phyloP scores from a whole-genome alignment of 2,888 invertebrate species.

The Pristionchus mayeri region DNA sequence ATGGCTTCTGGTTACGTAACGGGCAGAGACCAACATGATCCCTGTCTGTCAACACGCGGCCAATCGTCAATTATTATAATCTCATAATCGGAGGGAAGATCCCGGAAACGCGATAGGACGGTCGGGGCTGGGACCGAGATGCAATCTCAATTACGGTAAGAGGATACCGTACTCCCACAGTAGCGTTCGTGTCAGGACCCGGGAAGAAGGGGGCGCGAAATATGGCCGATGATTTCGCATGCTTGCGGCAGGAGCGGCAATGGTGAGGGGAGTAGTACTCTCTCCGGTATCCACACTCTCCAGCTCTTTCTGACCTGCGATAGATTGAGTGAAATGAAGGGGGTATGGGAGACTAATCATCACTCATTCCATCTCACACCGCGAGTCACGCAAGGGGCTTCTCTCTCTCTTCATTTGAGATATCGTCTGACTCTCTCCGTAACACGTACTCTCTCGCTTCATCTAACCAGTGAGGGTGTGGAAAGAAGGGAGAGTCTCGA shows the following conservation, averaged over 20 bases:
- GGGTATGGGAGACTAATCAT: neutral
- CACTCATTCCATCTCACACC: conserved; percentile 41
- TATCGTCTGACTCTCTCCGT: too few species aligned
- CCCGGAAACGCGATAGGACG: conserved; percentile 14
- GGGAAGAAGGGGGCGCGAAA: neutral
- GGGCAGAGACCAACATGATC: neutral
- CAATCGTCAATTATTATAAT: conserved; percentile 17
- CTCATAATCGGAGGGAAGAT: conserved; percentile 33
- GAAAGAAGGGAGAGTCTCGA: too few species aligned
- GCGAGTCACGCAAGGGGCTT: conserved; percentile 1
- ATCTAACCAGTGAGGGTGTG: too few species aligned
- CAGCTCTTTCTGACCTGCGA: neutral
- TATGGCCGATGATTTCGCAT: neutral
- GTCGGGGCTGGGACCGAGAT: neutral
- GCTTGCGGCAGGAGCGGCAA: neutral
- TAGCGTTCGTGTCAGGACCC: too few species aligned
- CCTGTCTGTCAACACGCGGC: conserved; percentile 22
- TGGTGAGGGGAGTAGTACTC: neutral
- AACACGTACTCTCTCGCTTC: too few species aligned
- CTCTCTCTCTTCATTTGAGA: neutral
- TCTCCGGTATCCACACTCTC: neutral
- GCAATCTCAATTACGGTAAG: too few species aligned
- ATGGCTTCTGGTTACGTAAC: conserved; percentile 1
- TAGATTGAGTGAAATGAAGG: neutral
- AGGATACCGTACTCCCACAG: neutral